phyloP scores from a whole-genome alignment of 2,113 vertebrate genomes.

The Eulacestoma nigropectus region DNA sequence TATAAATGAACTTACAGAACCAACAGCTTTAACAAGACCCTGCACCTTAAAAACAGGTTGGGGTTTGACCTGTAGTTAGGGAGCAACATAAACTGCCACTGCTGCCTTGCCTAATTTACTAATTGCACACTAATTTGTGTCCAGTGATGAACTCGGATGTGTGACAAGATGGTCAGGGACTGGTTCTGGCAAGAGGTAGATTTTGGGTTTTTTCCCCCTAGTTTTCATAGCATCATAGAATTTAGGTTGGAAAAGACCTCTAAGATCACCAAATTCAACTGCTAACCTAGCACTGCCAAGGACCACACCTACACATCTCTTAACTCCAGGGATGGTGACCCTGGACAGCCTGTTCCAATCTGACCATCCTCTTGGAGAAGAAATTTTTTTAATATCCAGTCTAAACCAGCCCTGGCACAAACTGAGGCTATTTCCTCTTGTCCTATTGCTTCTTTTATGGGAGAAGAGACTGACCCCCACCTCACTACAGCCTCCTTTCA shows the following conservation, averaged over 20 bases:
- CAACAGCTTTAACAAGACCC: neutral
- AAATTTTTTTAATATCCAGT: neutral
- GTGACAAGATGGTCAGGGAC: neutral
- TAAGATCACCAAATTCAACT: neutral
- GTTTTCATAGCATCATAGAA: neutral
- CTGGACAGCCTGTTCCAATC: neutral
- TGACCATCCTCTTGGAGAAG: neutral
- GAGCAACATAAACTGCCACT: neutral
- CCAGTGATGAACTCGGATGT: neutral
- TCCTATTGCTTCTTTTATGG: neutral
- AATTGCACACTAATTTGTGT: neutral
- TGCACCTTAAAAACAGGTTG: neutral
- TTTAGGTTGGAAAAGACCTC: neutral
- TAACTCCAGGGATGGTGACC: neutral
- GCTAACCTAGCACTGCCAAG: neutral
- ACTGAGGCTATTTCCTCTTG: neutral
- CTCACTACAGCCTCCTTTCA: neutral
- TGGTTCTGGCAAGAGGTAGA: neutral
- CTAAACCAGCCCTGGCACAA: neutral
- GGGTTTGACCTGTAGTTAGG: neutral
- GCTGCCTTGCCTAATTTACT: neutral
- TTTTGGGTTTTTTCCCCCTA: rapidly evolving
- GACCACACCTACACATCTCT: neutral
- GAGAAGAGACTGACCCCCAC: neutral
- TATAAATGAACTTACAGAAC: neutral